Conservation (phyloP, 2,113 vertebrate genomes). For the Ciconia maguari region DNA sequence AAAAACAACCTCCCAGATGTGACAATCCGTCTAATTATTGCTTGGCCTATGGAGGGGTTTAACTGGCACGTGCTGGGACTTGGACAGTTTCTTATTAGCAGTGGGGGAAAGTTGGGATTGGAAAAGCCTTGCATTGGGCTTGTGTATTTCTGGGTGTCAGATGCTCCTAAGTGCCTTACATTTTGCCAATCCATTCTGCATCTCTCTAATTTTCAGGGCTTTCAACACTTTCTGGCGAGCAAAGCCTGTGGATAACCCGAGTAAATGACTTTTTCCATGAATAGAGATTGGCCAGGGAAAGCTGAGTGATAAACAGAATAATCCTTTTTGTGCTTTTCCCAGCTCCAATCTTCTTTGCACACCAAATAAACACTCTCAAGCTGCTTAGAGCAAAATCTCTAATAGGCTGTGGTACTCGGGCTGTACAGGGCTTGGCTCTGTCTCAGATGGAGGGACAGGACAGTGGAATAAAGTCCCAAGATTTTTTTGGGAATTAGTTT, state of each 20-base stretch:
- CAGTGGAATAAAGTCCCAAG: slow-evolving; percentile 53
- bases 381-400: slow-evolving; percentile 70
- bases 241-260: slow-evolving; percentile 63
- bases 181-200: slow-evolving; percentile 62
- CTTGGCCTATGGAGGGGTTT: slow-evolving; percentile 39
- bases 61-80: slow-evolving; percentile 13
- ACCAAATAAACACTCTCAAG: slow-evolving; percentile 74
- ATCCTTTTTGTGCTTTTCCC: slow-evolving; percentile 70
- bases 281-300: slow-evolving; percentile 66
- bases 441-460: slow-evolving; percentile 48
- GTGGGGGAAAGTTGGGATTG: slow-evolving; percentile 12
- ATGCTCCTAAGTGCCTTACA: slow-evolving; percentile 50
- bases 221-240: slow-evolving; percentile 53
- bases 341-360: slow-evolving; percentile 70
- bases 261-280: slow-evolving; percentile 71
- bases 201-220: slow-evolving; percentile 65
- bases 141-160: slow-evolving; percentile 46
- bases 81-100: slow-evolving; percentile 27
- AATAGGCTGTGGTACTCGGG: slow-evolving; percentile 52
- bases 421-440: slow-evolving; percentile 52
- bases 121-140: not conserved
- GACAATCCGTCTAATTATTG: slow-evolving; percentile 39
- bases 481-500: slow-evolving; percentile 47
- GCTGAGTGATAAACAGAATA: slow-evolving; percentile 69
- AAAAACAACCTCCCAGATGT: slow-evolving; percentile 1